Conservation (phyloP, 2,797 vertebrate species). For the Tinamus major region DNA sequence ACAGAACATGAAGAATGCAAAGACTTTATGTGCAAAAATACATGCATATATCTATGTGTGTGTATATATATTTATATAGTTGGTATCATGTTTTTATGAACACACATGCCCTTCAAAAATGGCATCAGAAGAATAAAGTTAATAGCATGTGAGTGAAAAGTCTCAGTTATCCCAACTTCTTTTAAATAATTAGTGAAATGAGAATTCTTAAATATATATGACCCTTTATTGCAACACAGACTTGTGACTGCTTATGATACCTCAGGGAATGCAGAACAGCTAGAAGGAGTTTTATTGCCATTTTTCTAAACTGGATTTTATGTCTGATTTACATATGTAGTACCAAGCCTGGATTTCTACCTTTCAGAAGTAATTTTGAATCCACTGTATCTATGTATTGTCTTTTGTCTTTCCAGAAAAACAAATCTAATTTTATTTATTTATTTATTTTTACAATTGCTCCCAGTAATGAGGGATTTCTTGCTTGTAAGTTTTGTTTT, state of each 20-base stretch:
- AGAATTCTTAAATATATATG: background rate
- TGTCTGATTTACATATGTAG: background rate
- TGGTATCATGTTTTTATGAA: slow-evolving; percentile 3
- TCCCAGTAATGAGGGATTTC: background rate
- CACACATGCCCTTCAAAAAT: background rate
- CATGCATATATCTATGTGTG: background rate
- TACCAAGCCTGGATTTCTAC: background rate
- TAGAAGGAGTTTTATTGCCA: background rate
- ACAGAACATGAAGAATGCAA: background rate
- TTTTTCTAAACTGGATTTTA: background rate
- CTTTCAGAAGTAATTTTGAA: background rate
- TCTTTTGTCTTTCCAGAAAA: background rate
- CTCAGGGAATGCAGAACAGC: background rate
- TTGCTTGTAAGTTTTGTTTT: background rate
- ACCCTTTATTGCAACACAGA: background rate
- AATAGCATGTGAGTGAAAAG: background rate
- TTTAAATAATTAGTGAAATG: background rate
- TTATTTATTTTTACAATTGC: background rate
- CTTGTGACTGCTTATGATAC: background rate
- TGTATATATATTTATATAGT: slow-evolving; percentile 18
- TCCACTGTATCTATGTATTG: too few species aligned
- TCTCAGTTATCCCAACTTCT: background rate
- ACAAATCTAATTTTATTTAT: background rate
- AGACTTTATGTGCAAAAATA: background rate
- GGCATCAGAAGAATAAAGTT: background rate